A percentile compares a stretch with the other conserved stretches of the same genome.
Evolutionary conservation across 2,113 vertebrate species (phyloP).

Genomic region (Laterallus jamaicensis): DNA sequence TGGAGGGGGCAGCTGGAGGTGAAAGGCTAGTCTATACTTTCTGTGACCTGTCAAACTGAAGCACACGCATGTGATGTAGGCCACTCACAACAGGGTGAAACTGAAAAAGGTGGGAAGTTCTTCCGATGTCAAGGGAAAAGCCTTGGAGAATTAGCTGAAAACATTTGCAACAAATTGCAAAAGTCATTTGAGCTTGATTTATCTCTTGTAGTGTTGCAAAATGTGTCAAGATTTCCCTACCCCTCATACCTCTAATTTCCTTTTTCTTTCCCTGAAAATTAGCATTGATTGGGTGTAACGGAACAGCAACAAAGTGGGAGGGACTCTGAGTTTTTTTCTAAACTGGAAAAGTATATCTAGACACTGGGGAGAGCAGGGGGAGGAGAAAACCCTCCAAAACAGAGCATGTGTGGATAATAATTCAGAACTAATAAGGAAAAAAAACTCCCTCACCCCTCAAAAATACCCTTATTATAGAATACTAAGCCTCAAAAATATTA

Average conservation of each 20-base stretch:
- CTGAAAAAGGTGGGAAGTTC: conserved; percentile 26
- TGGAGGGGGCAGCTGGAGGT: conserved; percentile 60
- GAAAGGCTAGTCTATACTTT: conserved; percentile 64
- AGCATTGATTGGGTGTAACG: not conserved
- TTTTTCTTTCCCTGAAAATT: conserved; percentile 3
- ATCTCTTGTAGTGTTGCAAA: conserved; percentile 23
- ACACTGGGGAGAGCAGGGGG: not conserved
- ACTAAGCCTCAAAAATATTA: not conserved
- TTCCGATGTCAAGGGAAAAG: conserved; percentile 22
- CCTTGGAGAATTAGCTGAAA: conserved; percentile 24
- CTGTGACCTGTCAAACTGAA: conserved; percentile 58
- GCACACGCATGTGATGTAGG: not conserved
- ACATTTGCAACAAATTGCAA: conserved; percentile 12
- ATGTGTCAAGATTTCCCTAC: not conserved
- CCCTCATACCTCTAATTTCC: not conserved
- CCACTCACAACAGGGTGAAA: not conserved
- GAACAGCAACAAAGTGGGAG: not conserved
- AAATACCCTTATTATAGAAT: not conserved
- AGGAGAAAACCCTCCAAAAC: not conserved
- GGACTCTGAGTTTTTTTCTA: not conserved
- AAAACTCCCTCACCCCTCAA: not conserved
- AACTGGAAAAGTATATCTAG: not conserved
- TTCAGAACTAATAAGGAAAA: not conserved
- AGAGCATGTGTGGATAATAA: not conserved
- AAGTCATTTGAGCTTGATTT: conserved; percentile 12